A percentile compares a stretch with the other conserved stretches of the same genome.
phyloP scores from a whole-genome alignment of 2,797 vertebrate species.

The Falco novaeseelandiae region DNA sequence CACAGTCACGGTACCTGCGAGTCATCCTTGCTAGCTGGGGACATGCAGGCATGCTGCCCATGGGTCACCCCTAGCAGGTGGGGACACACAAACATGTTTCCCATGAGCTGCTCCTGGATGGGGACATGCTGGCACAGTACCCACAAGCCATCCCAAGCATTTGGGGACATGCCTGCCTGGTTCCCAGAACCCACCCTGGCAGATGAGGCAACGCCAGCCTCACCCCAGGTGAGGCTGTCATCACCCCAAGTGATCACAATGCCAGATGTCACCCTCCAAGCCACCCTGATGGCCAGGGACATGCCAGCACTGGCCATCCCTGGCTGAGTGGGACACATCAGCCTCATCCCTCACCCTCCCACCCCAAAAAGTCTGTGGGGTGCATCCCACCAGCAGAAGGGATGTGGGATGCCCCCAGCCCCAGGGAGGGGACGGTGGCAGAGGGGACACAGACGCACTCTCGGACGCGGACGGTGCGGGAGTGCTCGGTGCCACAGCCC shows the following conservation, averaged over 20 bases:
- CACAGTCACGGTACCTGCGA: rapidly evolving
- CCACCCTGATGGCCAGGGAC: background rate
- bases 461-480: conserved; percentile 89
- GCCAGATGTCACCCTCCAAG: no score
- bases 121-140: background rate
- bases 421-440: background rate
- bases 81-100: background rate
- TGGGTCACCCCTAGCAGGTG: background rate
- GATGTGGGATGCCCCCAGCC: rapidly evolving
- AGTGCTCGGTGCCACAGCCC: conserved; percentile 82
- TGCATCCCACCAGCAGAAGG: background rate
- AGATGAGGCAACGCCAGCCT: rapidly evolving
- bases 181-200: background rate
- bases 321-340: background rate
- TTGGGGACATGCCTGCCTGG: rapidly evolving
- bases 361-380: background rate
- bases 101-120: background rate
- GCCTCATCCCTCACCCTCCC: background rate
- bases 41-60: rapidly evolving
- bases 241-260: no score
- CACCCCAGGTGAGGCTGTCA: no score
- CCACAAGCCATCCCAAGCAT: background rate
- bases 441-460: conserved; percentile 82
- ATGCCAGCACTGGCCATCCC: background rate
- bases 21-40: background rate